Conservation (phyloP, 2,113 vertebrate genomes). For the Leptodactylus fuscus region DNA sequence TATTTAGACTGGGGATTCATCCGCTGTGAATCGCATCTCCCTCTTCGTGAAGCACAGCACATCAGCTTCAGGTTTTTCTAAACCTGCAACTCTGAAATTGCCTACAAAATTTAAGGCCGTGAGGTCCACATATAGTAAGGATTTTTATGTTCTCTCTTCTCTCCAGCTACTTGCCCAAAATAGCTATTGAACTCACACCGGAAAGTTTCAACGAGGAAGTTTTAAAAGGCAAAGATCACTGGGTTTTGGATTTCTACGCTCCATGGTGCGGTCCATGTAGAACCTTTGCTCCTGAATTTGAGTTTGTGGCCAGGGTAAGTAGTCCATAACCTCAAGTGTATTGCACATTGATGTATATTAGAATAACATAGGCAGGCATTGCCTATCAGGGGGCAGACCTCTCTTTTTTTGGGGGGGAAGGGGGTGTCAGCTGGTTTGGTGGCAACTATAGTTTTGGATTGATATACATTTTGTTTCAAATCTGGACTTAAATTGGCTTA, state of each 20-base stretch:
- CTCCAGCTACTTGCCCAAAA: constrained; percentile 81
- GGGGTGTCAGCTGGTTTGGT: too few relatives aligned
- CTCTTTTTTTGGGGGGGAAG: too few relatives aligned
- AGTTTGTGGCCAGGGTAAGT: constrained; percentile 88
- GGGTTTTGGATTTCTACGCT: constrained; percentile 96
- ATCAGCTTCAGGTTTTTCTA: too few relatives aligned
- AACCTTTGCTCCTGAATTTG: constrained; percentile 95
- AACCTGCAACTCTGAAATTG: too few relatives aligned
- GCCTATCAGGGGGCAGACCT: too few relatives aligned
- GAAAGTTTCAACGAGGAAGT: constrained; percentile 86
- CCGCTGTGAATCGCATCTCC: too few relatives aligned
- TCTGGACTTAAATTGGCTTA: too few relatives aligned
- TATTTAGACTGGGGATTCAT: too few relatives aligned
- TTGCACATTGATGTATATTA: background rate
- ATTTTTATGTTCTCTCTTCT: background rate
- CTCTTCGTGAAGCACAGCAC: too few relatives aligned
- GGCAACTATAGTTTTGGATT: too few relatives aligned
- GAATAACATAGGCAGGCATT: background rate
- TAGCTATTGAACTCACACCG: constrained; percentile 85
- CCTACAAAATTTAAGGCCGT: background rate
- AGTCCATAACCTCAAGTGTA: background rate
- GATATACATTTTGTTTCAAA: too few relatives aligned
- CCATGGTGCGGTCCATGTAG: constrained; percentile 98
- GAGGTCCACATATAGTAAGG: background rate
- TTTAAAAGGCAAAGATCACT: constrained; percentile 85